Conservation (phyloP, 1,140 invertebrate genomes). For the Trachymyrmex cornetzi region DNA sequence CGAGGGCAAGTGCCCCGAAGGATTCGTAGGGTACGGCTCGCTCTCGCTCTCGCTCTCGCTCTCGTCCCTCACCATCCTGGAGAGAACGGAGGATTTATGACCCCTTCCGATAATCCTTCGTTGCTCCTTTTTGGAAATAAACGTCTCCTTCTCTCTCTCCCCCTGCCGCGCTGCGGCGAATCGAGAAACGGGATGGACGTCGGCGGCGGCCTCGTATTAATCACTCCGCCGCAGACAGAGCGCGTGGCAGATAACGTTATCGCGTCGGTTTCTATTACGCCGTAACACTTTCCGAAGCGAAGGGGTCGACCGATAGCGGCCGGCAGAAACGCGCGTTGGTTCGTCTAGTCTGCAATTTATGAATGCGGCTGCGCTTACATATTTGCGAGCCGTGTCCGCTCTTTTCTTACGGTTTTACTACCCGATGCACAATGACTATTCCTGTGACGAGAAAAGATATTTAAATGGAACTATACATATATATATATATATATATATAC, state of each 20-base stretch:
- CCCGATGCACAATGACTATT: not conserved
- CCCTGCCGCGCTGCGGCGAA: slow-evolving; percentile 23
- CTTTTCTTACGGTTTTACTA: slow-evolving; percentile 9
- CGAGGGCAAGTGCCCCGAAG: slow-evolving; percentile 23
- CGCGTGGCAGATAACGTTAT: slow-evolving; percentile 63
- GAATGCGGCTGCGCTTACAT: slow-evolving; percentile 24
- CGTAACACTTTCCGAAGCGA: slow-evolving; percentile 58
- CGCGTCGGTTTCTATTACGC: slow-evolving; percentile 60
- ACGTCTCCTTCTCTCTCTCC: slow-evolving; percentile 55
- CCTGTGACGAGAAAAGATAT: not conserved
- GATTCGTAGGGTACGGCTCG: slow-evolving; percentile 21
- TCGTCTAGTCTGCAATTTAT: slow-evolving; percentile 49
- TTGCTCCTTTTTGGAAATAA: slow-evolving; percentile 66
- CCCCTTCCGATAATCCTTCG: slow-evolving; percentile 56
- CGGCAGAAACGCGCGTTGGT: slow-evolving; percentile 1
- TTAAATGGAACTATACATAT: no score
- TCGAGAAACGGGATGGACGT: slow-evolving; percentile 63
- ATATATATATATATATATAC: no score
- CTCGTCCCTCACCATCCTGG: slow-evolving; percentile 2
- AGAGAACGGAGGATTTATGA: slow-evolving; percentile 58
- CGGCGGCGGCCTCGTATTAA: slow-evolving; percentile 58
- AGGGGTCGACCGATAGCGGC: slow-evolving; percentile 45
- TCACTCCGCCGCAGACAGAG: slow-evolving; percentile 55
- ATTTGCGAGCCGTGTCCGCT: slow-evolving; percentile 20
- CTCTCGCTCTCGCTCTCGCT: not conserved